Evolutionary conservation across 64 coral and sea anemone species (phyloP), one percentile per base, ranked within the genome.

Genomic region (Dendronephthya gigantea): DNA sequence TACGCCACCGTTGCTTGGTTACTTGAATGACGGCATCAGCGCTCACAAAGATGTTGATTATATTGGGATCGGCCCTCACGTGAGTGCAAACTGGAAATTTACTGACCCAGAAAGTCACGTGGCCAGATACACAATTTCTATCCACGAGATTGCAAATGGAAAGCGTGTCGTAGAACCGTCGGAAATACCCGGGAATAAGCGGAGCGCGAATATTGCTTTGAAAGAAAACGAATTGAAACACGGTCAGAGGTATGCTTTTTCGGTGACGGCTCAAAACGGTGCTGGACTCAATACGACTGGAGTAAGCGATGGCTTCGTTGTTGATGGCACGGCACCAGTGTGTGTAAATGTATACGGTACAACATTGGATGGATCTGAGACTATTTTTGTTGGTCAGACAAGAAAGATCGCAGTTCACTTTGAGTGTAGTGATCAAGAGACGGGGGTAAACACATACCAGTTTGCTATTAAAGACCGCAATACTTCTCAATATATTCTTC

Each of bases 31-130:
- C 49, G 87, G 89, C 13, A 82, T 85, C 51, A 93, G 91, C 34
- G 30, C 37, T 39, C 17, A 79, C 22, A 5, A 79, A 36, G 72
- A 79, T 35, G 31, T 9, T 79, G 31, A 34, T 33, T 29, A 11
- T 33, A 39, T 79, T 35, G 72, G 72, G 34, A 13, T 79, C 2
- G 15, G 2, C 3, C 36, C 72, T 33, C 30, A 16, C 15, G 49
- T 98, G 35, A 82, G 56, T 1, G 81, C 91, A 14, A 85, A 74
- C 10, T 89, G 72, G 37, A 93, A 88, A 86, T 98, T 98, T 19
- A 58, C 87, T 43, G 95, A 98, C 19, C 56, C 84, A 0, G 95
- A 98, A 88, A 98, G 95, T 55, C 81, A 84, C 2, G 58, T 98
- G 25, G 12, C 68, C 29, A 52, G 75, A 5, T 92, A 92, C 82